Conservation (phyloP, 2,888 invertebrate genomes). For the Auanema sp. region DNA sequence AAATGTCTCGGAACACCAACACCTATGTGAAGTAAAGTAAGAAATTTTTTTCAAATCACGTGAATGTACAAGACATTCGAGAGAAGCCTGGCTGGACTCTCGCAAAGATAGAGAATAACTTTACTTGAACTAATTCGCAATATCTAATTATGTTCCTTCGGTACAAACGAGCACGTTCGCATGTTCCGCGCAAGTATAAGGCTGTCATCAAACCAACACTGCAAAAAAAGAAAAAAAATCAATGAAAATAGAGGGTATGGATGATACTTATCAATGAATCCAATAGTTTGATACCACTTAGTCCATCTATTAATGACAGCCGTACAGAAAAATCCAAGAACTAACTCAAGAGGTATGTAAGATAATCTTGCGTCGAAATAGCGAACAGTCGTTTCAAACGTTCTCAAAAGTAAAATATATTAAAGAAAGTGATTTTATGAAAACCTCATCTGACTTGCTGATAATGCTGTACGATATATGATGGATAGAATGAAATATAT, state of each 20-base stretch:
- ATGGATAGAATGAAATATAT: slow-evolving; percentile 35
- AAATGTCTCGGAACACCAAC: slow-evolving; percentile 45
- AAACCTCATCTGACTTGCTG: slow-evolving; percentile 31
- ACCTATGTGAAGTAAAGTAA: slow-evolving; percentile 17
- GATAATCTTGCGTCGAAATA: slow-evolving; percentile 34
- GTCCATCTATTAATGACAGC: slow-evolving; percentile 44
- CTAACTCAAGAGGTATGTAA: slow-evolving; percentile 44
- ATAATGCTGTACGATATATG: slow-evolving; percentile 36
- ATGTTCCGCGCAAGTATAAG: slow-evolving; percentile 40
- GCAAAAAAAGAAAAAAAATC: slow-evolving; percentile 12
- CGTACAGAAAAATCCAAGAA: slow-evolving; percentile 47
- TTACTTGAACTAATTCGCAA: slow-evolving; percentile 36
- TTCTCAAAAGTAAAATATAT: slow-evolving; percentile 18
- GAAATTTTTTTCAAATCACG: neutral
- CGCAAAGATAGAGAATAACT: neutral
- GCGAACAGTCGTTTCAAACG: slow-evolving; percentile 38
- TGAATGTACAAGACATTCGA: neutral
- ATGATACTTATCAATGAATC: slow-evolving; percentile 47
- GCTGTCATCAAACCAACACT: slow-evolving; percentile 48
- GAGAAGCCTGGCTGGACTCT: no score
- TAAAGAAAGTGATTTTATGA: neutral
- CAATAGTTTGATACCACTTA: slow-evolving; percentile 44
- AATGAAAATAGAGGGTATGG: neutral
- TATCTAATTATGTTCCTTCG: slow-evolving; percentile 41
- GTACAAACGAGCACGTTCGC: slow-evolving; percentile 36